Base-by-base conservation (phyloP, 2,113 vertebrate species). In the Suricata suricatta region DNA sequence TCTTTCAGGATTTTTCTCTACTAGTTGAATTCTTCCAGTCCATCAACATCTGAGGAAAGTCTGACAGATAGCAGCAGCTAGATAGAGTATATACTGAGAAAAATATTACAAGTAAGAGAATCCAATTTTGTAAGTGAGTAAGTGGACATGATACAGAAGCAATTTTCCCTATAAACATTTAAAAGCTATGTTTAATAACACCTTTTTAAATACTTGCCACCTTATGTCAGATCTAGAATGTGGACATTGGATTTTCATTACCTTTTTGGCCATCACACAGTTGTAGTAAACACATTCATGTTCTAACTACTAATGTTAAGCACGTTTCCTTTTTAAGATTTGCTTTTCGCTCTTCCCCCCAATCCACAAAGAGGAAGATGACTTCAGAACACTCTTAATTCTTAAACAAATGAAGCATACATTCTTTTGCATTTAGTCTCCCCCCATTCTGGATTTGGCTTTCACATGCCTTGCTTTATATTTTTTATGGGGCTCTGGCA, bases 371-470 rank as follows among this genome's bases (percentile, higher is more conserved):
- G 68, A 87, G 50, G 80, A 96, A 74, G 63, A 84, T 52, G 29
- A 95, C 54, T 83, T 86, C 76, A 50, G 76, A 35, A 91, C n/a
- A 86, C n/a, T 88, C 25, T 93, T 93, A 84, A 66, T 63, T 93
- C 60, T 66, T 91, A 83, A 88, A 93, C 29, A 92, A 80, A 93
- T 52, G 23, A 90, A 79, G 90, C 29, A 52, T 2, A 71, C 10
- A 86, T 83, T 41, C 60, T 95, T 71, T 64, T 74, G 33, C 66
- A 60, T 92, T 54, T 88, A 19, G 38, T 29, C 76, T 79, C 27
- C 31, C 38, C 63, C 21, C 81, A 72, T 90, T 89, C 87, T 90
- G 80, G 93, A 81, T 87, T 44, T 79, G 72, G 60, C 2, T 31
- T 94, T 68, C 23, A 47, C 5, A 11, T 25, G 11, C n/a, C 50